phyloP scores from a whole-genome alignment of 2,113 vertebrate genomes.

The Peromyscus polionotus region DNA sequence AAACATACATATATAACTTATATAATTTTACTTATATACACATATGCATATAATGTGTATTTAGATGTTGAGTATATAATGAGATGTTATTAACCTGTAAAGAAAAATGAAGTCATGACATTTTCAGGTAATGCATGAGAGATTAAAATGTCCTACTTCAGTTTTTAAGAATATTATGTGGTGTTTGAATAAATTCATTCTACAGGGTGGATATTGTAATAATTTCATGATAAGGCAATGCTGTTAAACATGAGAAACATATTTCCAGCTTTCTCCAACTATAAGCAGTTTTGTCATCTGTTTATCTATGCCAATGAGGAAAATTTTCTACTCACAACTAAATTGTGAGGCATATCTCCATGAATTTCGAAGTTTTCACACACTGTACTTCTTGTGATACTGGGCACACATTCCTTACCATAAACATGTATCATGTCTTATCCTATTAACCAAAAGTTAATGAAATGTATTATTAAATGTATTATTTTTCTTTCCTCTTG shows the following conservation, averaged over 20 bases:
- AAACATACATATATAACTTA: too few species aligned
- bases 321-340: not conserved
- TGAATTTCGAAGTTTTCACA: not conserved
- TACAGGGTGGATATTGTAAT: not conserved
- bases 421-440: not conserved
- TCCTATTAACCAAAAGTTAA: not conserved
- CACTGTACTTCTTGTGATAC: not conserved
- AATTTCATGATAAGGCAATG: not conserved
- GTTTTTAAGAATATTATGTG: not conserved
- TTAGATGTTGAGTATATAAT: not conserved
- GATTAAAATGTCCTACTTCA: not conserved
- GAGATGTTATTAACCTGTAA: not conserved
- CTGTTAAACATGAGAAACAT: not conserved
- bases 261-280: not conserved
- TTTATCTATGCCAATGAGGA: not conserved
- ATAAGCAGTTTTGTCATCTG: not conserved
- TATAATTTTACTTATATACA: not conserved
- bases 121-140: not conserved
- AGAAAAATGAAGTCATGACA: not conserved
- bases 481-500: not conserved
- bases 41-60: not conserved
- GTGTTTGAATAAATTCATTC: slow-evolving; percentile 8
- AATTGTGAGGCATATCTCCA: not conserved
- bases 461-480: not conserved
- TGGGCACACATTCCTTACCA: not conserved